Base-by-base conservation (phyloP, 2,113 vertebrate species). In the Coturnix japonica region DNA sequence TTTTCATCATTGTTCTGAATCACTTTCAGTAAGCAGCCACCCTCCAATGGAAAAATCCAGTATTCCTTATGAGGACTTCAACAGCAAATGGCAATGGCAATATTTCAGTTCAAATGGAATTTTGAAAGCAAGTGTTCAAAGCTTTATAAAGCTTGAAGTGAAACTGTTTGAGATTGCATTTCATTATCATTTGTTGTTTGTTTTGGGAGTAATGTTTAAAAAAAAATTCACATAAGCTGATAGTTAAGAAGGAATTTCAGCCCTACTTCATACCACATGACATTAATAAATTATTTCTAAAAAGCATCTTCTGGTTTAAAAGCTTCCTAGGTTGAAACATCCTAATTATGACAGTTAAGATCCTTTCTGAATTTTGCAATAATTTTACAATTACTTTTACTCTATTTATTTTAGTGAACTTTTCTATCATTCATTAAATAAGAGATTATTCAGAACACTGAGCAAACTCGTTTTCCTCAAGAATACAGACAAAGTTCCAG, bases 151-250 rank as follows among this genome's bases (percentile, higher is more conserved):
- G 46, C 56, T 70, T 67, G 71, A 87, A 39, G 60, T 60, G 91
- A 94, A 91, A 16, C 69, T 35, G 81, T 70, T 87, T 93, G 85
- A 89, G n/a, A 18, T 61, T 81, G 39, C 56, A 35, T 92, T 95
- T 96, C 70, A 83, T 82, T 31, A 65, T 92, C 43, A 59, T 90
- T 61, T 63, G 8, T 1, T 94, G 49, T 79, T 96, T 96, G 81
- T 85, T 93, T 88, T 79, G 85, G 70, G 21, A 95, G 95, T 82
- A 92, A 85, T 46, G 71, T 87, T 73, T 59, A 76, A 47, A 47
- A 76, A 47, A 47, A 46, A 78, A 84, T 33, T 87, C 79, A 84
- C 37, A 39, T 80, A 63, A 85, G 16, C 16, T 85, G 61, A 94
- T 19, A 81, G 76, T 73, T 69, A 53, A 57, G 20, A 31, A 30